phyloP scores from a whole-genome alignment of 2,888 invertebrate species.

The Alloscopus bannaensis region DNA sequence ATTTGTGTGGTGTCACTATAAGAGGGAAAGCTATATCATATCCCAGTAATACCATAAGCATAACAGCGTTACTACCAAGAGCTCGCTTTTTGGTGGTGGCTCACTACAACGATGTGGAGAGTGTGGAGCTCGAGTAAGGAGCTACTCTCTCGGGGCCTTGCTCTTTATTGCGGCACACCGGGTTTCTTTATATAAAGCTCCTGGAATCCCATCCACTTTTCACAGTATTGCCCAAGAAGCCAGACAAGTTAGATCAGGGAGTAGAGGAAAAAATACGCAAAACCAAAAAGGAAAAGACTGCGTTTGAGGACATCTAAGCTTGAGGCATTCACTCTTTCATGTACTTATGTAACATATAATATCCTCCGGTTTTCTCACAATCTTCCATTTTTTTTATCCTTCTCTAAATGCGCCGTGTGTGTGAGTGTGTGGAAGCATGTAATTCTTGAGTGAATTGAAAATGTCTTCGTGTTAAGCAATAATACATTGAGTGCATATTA shows the following conservation, averaged over 20 bases:
- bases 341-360: too few relatives aligned
- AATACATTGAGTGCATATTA: too few relatives aligned
- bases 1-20: too few relatives aligned
- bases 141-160: constrained; percentile 62
- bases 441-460: constrained; percentile 9
- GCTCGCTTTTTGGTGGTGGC: constrained; percentile 20
- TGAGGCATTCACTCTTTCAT: constrained; percentile 47
- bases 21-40: too few relatives aligned
- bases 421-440: too few relatives aligned
- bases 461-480: constrained; percentile 33
- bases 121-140: constrained; percentile 18
- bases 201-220: constrained; percentile 58
- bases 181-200: constrained; percentile 64
- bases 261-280: constrained; percentile 7
- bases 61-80: too few relatives aligned
- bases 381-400: too few relatives aligned
- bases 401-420: too few relatives aligned
- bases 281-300: constrained; percentile 41
- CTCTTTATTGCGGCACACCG: constrained; percentile 63
- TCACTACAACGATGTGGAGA: constrained; percentile 22
- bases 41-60: too few relatives aligned
- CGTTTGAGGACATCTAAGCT: too few relatives aligned
- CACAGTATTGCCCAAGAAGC: constrained; percentile 63
- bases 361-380: constrained; percentile 16
- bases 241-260: constrained; percentile 51